Base-by-base conservation (phyloP, 2,888 invertebrate genomes). In the Calliopum simillimum region DNA sequence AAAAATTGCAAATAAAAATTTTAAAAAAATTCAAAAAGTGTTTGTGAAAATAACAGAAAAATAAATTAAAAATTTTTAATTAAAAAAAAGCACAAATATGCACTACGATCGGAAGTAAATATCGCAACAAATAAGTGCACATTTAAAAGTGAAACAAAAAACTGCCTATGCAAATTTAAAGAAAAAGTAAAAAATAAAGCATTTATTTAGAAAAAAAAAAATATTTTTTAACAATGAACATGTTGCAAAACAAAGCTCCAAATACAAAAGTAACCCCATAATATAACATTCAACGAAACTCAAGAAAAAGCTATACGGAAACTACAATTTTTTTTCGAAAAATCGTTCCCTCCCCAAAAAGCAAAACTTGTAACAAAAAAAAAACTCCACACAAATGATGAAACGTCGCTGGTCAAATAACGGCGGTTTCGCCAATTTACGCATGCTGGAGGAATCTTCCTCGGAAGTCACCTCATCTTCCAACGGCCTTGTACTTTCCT, bases 331-430 rank as follows among this genome's bases (percentile, higher is more conserved):
- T 1, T 23, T 25, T 55, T 23, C 55, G 25, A 21, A 55, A 51
- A 53, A 19, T 49, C n/a, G 12, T 49, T 23, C 14, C 13, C 53
- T 14, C 8, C 33, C 33, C 33, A 33, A 5, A 33, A 33, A 4
- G 56, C 51, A 69, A 55, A 63, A 70, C 68, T 69, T 69, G 67
- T 44, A 51, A 58, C 44, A 51, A 33, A 66, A 33, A 33, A 8
- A 43, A 41, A 59, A n/a, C n/a, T n/a, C 19, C 44, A 25, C 43
- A 63, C 80, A 79, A 80, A 86, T 88, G 87, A 92, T 92, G 92
- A 92, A 91, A 89, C 91, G 92, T 86, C 91, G 92, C 88, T 92
- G 92, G 92, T 91, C 91, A 76, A 91, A 92, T 87, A 90, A 91
- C 87, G 90, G 91, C 86, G 90, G 91, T 84, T 90, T 91, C 85